Percentiles rank a stretch among this genome's conserved stretches.
Conservation (phyloP, 1,140 invertebrate genomes). For the Anastrepha ludens region DNA sequence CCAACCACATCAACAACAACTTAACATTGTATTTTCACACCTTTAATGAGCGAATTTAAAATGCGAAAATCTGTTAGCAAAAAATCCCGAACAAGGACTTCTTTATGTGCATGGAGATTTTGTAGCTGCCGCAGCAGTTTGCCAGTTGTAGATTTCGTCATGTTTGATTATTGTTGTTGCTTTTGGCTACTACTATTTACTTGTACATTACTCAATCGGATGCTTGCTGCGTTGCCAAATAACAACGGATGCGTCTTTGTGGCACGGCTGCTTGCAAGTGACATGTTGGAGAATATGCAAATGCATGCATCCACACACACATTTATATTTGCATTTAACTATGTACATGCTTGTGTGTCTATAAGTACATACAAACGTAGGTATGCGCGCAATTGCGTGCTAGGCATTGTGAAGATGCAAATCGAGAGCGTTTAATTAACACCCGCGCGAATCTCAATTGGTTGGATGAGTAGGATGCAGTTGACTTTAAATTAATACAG, state of each 20-base stretch:
- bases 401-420: constrained; percentile 43
- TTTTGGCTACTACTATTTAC: neutral
- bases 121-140: neutral
- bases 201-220: neutral
- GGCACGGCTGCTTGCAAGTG: constrained; percentile 25
- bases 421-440: constrained; percentile 53
- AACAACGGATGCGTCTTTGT: constrained; percentile 14
- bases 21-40: constrained; percentile 12
- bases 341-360: neutral
- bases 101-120: neutral
- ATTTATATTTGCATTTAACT: constrained; percentile 32
- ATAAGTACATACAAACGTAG: neutral
- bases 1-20: neutral
- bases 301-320: neutral
- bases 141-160: neutral
- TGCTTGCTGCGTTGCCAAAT: neutral
- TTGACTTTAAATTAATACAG: constrained; percentile 38
- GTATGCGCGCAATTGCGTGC: neutral
- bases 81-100: neutral
- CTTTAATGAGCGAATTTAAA: constrained; percentile 26
- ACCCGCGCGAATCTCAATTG: constrained; percentile 49
- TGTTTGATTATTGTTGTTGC: neutral
- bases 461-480: constrained; percentile 43
- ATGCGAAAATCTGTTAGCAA: neutral
- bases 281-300: constrained; percentile 6